phyloP scores from a whole-genome alignment of 2,888 invertebrate genomes.

The Dolichopus griseipennis region DNA sequence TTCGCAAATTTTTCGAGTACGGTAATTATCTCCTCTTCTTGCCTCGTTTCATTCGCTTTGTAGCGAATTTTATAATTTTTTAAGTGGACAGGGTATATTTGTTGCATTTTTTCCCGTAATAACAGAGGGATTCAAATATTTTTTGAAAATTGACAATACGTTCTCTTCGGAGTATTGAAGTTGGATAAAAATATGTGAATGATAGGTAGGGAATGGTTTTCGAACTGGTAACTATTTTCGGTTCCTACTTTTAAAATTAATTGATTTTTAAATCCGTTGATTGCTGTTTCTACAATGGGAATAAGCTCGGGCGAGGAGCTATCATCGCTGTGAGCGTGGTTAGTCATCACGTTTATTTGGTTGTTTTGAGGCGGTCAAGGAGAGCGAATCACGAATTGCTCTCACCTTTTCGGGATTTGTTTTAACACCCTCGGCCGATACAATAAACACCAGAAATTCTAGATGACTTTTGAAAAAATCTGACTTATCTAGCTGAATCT shows the following conservation, averaged over 20 bases:
- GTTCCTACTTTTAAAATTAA: constrained; percentile 13
- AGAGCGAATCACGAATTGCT: constrained; percentile 15
- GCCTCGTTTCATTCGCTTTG: too few relatives aligned
- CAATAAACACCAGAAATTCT: constrained; percentile 20
- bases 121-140: too few relatives aligned
- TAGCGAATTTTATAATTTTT: too few relatives aligned
- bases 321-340: constrained; percentile 11
- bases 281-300: constrained; percentile 16
- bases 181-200: background rate
- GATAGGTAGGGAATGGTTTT: constrained; percentile 12
- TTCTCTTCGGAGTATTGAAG: background rate
- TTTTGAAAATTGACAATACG: too few relatives aligned
- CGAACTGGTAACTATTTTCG: background rate
- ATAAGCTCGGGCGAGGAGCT: constrained; percentile 14
- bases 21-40: too few relatives aligned
- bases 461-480: constrained; percentile 17
- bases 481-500: constrained; percentile 16
- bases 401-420: constrained; percentile 17
- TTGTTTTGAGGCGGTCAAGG: constrained; percentile 17
- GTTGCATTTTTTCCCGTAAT: too few relatives aligned
- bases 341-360: constrained; percentile 11
- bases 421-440: constrained; percentile 18
- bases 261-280: constrained; percentile 22
- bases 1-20: too few relatives aligned
- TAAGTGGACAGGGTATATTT: too few relatives aligned